Base-by-base conservation (phyloP, 1,140 invertebrate species). In the Zaprionus tsacasi region DNA sequence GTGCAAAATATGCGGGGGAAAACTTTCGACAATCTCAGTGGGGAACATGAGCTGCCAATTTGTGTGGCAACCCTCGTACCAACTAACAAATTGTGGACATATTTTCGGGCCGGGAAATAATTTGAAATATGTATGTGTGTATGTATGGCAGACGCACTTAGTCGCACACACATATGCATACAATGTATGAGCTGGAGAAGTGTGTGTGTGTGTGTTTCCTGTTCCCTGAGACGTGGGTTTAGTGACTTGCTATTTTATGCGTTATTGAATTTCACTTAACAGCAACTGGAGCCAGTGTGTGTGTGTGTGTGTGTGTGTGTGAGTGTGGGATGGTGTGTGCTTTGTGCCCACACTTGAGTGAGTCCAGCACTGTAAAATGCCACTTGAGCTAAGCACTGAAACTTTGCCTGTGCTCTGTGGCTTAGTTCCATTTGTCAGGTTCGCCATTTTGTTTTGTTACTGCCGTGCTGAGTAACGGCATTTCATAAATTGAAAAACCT, bases 191-290 rank as follows among this genome's bases (percentile, higher is more conserved):
- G 66, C 50, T 12, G 35, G 59, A 48, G 12, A 63, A 70, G 21
- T 50, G 17, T 43, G 27, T 30, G 27, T 30, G 27, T 30, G 27
- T 30, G 27, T 27, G 25, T 27, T 1, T 4, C 25, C 25, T 27
- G 1, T 6, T 30, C 27, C 27, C 27, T 56, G 15, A 65, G 40
- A 52, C 52, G 35, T 55, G 48, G 70, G 43, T 71, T 66, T 68
- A 78, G 70, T 71, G 85, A 69, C 76, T 69, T 81, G 66, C 75
- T 70, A 81, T 89, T 83, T 88, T 89, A 89, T 89, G 83, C 85
- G 81, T 88, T 89, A 88, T 88, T 89, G 85, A 88, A 88, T 89
- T 89, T 90, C 70, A 88, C 86, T 88, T 88, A 89, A 85, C 80
- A 71, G 65, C 78, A 89, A 85, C 70, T 72, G 73, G 21, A 59